A percentile compares a stretch with the other conserved stretches of the same genome.
These are phyloP conservation scores for Trisateles emortualis DNA, from an alignment of 2,888 invertebrate genomes.

Conservation along the genomic window DNA sequence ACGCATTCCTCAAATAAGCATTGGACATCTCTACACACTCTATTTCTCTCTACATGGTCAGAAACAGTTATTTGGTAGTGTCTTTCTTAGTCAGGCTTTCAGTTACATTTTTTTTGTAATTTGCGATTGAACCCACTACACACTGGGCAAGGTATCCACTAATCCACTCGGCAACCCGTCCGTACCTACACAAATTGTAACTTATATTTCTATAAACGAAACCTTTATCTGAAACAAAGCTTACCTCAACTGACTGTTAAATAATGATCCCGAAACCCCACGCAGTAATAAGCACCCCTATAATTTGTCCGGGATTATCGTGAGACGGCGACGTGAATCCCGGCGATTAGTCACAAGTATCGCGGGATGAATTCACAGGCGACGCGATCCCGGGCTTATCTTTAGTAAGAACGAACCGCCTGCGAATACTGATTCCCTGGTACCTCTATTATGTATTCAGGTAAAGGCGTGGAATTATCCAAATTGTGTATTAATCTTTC, in stretches of 20 bases:
- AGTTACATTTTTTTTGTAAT: no score
- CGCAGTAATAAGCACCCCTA: conserved; percentile 76
- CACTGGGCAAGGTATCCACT: no score
- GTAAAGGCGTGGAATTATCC: conserved; percentile 77
- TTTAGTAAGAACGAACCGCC: conserved; percentile 64
- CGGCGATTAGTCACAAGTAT: conserved; percentile 85
- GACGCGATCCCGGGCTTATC: conserved; percentile 62
- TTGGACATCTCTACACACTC: no score
- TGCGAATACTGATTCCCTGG: conserved; percentile 80
- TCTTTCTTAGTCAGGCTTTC: no score
- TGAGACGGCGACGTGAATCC: conserved; percentile 80
- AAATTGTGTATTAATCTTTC: conserved; percentile 73
- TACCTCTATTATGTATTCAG: conserved; percentile 77
- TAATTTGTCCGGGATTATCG: conserved; percentile 84
- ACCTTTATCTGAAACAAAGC: conserved; percentile 42
- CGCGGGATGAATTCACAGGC: conserved; percentile 61
- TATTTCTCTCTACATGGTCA: no score
- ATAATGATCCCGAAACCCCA: conserved; percentile 74
- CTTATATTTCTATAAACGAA: conserved; percentile 46
- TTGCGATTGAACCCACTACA: no score
- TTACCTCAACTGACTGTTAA: conserved; percentile 72
- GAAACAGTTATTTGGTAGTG: no score
- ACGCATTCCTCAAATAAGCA: no score
- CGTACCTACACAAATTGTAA: conserved; percentile 15
- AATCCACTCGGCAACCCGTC: no score